Evolutionary conservation across 1,140 invertebrate species (phyloP), one percentile per base, ranked within the genome.

Genomic region (Calosoma granatense): DNA sequence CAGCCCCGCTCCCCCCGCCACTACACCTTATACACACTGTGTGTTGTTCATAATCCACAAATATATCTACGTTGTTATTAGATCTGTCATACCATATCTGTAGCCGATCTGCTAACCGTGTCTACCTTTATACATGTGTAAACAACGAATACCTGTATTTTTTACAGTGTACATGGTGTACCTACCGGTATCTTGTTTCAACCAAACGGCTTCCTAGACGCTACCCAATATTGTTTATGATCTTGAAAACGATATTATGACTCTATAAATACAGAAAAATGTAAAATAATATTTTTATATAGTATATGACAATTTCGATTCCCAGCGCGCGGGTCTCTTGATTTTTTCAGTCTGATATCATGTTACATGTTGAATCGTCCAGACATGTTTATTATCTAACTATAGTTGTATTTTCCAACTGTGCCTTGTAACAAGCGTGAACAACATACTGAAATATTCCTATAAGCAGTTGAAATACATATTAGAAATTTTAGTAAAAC

Each of bases 191-290:
- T 30, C 26, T 14, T 30, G 26, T 30, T 30, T 30, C 57, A n/a
- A 23, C 19, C 51, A 39, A 51, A 56, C 41, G 61, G 58, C 63
- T 62, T 58, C 63, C 63, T 47, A 61, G 63, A 64, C 60, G 17
- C 9, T 62, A 64, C 59, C 59, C 60, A 60, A 60, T 56, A 61
- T 63, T 63, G 54, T 63, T 63, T 64, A 64, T 61, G 61, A 61
- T 63, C 59, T 60, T 63, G 63, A 63, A 61, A 63, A 64, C 55
- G 9, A 60, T 64, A 64, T 64, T 64, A 64, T 64, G 63, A 64
- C 63, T 64, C 63, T 61, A 64, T 64, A 64, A 64, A 64, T 64
- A 64, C 59, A 57, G 59, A 57, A 63, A 64, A 64, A 64, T 64
- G 56, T 64, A 56, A 61, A 60, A 56, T 64, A 58, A 56, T 55